A percentile compares a stretch with the other conserved stretches of the same genome.
These are phyloP conservation scores for rat (Rattus norvegicus) DNA, from an alignment of 2,113 vertebrate species.

Conservation along the genomic window DNA sequence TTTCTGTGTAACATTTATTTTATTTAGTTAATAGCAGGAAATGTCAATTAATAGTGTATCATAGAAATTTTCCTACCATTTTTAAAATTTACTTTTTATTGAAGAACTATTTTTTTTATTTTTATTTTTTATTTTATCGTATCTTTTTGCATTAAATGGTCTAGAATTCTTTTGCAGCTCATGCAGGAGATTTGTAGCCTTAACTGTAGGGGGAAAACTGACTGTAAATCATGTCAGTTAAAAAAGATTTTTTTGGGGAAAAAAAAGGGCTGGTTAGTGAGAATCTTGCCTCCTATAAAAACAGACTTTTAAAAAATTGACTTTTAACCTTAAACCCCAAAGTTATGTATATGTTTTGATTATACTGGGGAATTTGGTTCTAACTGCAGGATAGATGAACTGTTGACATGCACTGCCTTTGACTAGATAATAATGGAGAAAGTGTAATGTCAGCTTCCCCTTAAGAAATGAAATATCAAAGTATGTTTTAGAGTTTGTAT, in stretches of 20 bases:
- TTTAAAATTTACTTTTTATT: slow-evolving; percentile 83
- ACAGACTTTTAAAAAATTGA: not conserved
- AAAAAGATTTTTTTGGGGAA: slow-evolving; percentile 46
- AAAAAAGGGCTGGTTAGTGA: slow-evolving; percentile 77
- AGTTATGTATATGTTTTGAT: slow-evolving; percentile 62
- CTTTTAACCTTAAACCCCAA: slow-evolving; percentile 64
- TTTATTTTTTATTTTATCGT: slow-evolving; percentile 66
- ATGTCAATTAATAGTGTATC: slow-evolving; percentile 81
- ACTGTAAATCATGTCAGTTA: slow-evolving; percentile 76
- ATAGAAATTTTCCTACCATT: slow-evolving; percentile 84
- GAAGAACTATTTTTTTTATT: slow-evolving; percentile 76
- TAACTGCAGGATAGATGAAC: slow-evolving; percentile 59
- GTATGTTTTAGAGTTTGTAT: slow-evolving; percentile 85
- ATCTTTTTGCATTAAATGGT: slow-evolving; percentile 78
- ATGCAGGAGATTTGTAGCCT: slow-evolving; percentile 79
- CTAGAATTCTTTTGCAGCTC: slow-evolving; percentile 78
- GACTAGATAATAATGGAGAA: slow-evolving; percentile 63
- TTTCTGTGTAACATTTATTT: slow-evolving; percentile 82
- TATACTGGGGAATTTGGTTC: slow-evolving; percentile 64
- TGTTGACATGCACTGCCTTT: slow-evolving; percentile 61
- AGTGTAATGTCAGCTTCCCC: slow-evolving; percentile 76
- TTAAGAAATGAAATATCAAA: slow-evolving; percentile 79
- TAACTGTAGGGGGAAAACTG: slow-evolving; percentile 74
- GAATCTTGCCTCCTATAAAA: slow-evolving; percentile 68
- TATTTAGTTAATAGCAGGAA: slow-evolving; percentile 77